Evolutionary conservation across 2,888 invertebrate species (phyloP), one percentile per base, ranked within the genome.

Genomic region (Cheilosia impressa): DNA sequence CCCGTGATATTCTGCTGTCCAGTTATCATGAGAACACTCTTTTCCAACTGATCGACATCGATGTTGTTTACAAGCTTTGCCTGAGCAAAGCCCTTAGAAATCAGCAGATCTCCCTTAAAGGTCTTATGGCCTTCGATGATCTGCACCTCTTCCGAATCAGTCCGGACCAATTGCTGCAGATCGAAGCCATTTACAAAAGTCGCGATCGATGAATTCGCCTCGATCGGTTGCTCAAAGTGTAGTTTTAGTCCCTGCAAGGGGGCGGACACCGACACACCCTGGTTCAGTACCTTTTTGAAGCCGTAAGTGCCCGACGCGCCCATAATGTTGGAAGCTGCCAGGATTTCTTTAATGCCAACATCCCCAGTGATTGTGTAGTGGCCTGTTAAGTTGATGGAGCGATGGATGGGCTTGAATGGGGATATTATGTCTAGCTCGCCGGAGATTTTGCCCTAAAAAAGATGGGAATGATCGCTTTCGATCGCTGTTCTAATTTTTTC

Each of bases 71-170:
- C 89, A 55, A 89, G 78, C 65, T 89, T 92, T 0, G 90, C 90
- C 38, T 93, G 91, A 62, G 90, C 91, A 38, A 92, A 91, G 4
- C 92, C 91, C 2, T 93, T 91, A 19, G 88, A 88, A 6, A 94
- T 91, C 66, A 89, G 87, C 13, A 95, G 87, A 88, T 93, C 91
- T 19, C 90, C 89, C 3, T 88, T 88, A 85, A 94, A 93, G 4
- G 88, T 89, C 89, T 95, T 95, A 50, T 87, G 87, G 7, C 94
- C 94, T 27, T 91, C 91, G 60, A 95, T 91, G 10, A 91, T 87
- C 88, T 93, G 93, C 34, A 91, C 87, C 19, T 92, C 90, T 3
- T 92, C 88, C 1, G 88, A 88, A 84, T 93, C 92, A 22, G 91
- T 91, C 66, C 91, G 90, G 2, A 94, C 90, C 88, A 93, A 92